These are phyloP conservation scores for Labrus mixtus DNA, from an alignment of 2,113 vertebrate genomes.

Conservation along the genomic window DNA sequence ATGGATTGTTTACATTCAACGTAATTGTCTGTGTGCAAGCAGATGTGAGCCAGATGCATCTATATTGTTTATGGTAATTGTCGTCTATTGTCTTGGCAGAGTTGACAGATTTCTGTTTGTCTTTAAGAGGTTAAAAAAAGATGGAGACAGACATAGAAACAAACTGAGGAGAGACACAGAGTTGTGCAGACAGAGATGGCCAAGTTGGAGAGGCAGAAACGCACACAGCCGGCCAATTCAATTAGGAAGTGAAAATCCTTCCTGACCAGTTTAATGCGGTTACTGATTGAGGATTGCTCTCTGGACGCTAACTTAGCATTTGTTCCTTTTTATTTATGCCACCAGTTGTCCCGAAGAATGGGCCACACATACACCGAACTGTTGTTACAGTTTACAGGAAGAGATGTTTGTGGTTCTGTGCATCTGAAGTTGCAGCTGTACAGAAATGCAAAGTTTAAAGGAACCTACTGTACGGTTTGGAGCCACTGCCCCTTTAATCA, in stretches of 20 bases:
- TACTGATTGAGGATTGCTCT: slow-evolving; percentile 21
- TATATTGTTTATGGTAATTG: slow-evolving; percentile 39
- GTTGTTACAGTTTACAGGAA: neutral
- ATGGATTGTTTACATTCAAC: slow-evolving; percentile 4
- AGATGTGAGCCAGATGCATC: slow-evolving; percentile 56
- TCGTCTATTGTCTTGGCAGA: slow-evolving; percentile 21
- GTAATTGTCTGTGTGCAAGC: slow-evolving; percentile 19
- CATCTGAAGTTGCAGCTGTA: too few species aligned
- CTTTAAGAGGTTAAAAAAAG: neutral
- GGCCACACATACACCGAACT: neutral
- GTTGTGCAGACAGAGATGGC: slow-evolving; percentile 8
- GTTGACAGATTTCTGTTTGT: slow-evolving; percentile 12
- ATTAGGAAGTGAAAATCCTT: slow-evolving; percentile 63
- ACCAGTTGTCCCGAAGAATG: neutral
- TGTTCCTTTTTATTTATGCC: neutral
- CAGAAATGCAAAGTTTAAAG: neutral
- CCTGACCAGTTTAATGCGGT: slow-evolving; percentile 45
- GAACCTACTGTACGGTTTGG: neutral
- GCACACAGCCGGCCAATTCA: slow-evolving; percentile 55
- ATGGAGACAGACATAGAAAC: neutral
- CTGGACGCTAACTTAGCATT: neutral
- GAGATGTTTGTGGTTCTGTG: neutral
- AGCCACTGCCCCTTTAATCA: neutral
- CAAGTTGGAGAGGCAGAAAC: slow-evolving; percentile 19
- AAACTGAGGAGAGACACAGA: neutral